Evolutionary conservation across 2,888 invertebrate genomes (phyloP), one percentile per base, ranked within the genome.

Genomic region (Phymatocera aterrima): DNA sequence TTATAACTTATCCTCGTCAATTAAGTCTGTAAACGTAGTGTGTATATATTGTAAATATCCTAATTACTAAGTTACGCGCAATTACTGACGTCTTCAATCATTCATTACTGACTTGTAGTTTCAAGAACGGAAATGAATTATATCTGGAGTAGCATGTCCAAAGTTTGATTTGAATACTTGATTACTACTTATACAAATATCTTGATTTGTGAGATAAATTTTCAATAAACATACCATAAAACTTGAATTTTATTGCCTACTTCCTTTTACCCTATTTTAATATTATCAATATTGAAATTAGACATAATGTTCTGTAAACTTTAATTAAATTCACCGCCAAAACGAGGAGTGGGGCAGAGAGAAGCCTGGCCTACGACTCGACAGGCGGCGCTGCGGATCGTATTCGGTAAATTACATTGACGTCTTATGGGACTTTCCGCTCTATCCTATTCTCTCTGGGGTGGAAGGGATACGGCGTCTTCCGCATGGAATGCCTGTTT

Each of bases 371-470:
- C 61, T 31, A 8, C 31, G 61, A 61, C 61, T 61, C 61, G 3
- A 61, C 31, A 34, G 61, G 31, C n/a, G 61, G 61, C 61, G 61
- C 61, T 61, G n/a, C 15, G 10, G 61, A 61, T 31, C 61, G 61
- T 34, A 61, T 31, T 31, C 61, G 34, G 31, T 31, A 61, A 61
- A 31, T 61, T 24, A 61, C 61, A 61, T 31, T 15, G 61, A 31
- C 61, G 61, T 61, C 12, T 61, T 31, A 61, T 61, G 61, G 2
- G 61, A 61, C 61, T 12, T 61, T 61, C 60, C 60, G 24, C 61
- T 61, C 61, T 61, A 61, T 61, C 61, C 31, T 1, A 61, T 61
- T n/a, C 28, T 61, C 61, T 61, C 31, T 61, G 34, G 57, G 24
- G 43, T 43, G 10, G 43, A 43, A 43, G 43, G 43, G 43, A 43